phyloP scores from a whole-genome alignment of 2,113 vertebrate species.

The Chelonoidis abingdonii region DNA sequence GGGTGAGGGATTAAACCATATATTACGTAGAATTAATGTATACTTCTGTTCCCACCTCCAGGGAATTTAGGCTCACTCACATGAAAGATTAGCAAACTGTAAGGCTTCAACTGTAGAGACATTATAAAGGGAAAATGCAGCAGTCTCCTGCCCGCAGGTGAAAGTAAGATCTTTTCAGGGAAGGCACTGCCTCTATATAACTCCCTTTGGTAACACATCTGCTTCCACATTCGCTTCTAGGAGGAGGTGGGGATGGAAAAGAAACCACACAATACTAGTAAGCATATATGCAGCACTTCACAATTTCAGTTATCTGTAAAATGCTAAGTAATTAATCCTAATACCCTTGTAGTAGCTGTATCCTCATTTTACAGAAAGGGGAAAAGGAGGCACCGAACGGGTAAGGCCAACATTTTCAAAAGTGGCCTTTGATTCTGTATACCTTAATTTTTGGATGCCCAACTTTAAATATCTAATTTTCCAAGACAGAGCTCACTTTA shows the following conservation, averaged over 20 bases:
- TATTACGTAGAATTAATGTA: neutral
- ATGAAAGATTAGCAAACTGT: neutral
- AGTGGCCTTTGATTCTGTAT: neutral
- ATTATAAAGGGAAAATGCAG: neutral
- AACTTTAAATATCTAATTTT: neutral
- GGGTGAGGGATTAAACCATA: neutral
- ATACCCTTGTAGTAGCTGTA: neutral
- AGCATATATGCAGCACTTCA: neutral
- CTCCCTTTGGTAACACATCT: neutral
- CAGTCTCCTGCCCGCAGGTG: neutral
- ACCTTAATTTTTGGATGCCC: neutral
- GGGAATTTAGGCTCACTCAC: neutral
- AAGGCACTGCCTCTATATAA: neutral
- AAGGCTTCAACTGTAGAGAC: neutral
- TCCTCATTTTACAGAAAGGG: neutral
- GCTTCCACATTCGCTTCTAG: neutral
- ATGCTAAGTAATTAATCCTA: neutral
- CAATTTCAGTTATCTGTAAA: neutral
- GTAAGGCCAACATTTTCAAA: neutral
- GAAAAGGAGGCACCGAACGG: neutral
- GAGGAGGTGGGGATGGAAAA: neutral
- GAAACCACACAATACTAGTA: neutral
- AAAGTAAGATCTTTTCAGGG: neutral
- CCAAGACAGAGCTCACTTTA: neutral
- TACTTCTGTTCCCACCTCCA: neutral